Conservation (phyloP, 1,140 invertebrate genomes). For the Antheraea mylitta region DNA sequence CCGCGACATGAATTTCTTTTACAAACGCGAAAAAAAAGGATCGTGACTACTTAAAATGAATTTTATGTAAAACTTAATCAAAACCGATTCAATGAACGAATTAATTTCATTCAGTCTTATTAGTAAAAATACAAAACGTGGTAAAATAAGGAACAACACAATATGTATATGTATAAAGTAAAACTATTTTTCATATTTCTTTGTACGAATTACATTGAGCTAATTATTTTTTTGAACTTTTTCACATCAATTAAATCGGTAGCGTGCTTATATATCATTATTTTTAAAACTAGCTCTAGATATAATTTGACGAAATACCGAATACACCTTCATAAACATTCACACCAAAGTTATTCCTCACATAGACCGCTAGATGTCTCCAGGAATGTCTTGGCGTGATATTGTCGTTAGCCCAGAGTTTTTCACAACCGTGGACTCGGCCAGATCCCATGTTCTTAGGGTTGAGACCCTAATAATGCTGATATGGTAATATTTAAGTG, state of each 20-base stretch:
- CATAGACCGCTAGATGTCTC: conserved; percentile 35
- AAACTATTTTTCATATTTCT: neutral
- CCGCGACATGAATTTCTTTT: too few relatives aligned
- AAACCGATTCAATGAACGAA: conserved; percentile 1
- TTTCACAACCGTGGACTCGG: conserved; percentile 56
- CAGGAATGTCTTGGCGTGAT: conserved; percentile 28
- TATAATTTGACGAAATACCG: neutral
- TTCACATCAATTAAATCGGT: neutral
- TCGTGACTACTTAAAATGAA: neutral
- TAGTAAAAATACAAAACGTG: conserved; percentile 14
- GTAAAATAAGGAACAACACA: neutral
- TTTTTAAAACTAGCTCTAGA: conserved; percentile 2
- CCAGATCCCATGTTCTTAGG: conserved; percentile 21
- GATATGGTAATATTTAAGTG: conserved; percentile 31
- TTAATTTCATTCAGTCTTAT: conserved; percentile 34
- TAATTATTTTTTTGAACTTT: conserved; percentile 22
- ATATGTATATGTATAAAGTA: neutral
- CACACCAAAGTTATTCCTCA: conserved; percentile 32
- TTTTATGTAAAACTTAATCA: neutral
- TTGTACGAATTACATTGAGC: conserved; percentile 25
- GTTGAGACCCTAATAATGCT: conserved; percentile 38
- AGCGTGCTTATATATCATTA: neutral
- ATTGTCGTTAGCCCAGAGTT: conserved; percentile 40
- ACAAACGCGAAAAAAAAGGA: too few relatives aligned
- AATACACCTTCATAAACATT: conserved; percentile 13